phyloP scores from a whole-genome alignment of 2,888 invertebrate genomes.

The Megastigmus dorsalis region DNA sequence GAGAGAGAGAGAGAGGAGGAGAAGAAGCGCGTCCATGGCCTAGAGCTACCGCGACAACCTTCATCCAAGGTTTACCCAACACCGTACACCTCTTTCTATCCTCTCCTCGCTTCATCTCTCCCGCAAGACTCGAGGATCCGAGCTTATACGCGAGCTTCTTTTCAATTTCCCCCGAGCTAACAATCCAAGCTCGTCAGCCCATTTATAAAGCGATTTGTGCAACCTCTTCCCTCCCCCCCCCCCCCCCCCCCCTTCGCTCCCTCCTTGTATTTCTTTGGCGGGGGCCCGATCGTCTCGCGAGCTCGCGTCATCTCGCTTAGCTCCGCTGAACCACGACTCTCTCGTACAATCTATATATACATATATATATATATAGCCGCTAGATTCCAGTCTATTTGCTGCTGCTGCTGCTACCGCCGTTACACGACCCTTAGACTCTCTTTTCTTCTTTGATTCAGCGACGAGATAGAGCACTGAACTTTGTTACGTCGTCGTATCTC shows the following conservation, averaged over 20 bases:
- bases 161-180: slow-evolving; percentile 58
- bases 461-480: slow-evolving; percentile 20
- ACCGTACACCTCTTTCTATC: no score
- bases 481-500: no score
- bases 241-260: neutral
- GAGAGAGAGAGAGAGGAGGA: neutral
- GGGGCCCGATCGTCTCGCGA: no score
- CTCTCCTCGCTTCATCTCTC: no score
- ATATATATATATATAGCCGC: no score
- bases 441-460: slow-evolving; percentile 9
- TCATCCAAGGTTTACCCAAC: no score
- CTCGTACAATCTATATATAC: no score
- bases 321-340: neutral
- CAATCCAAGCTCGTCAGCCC: slow-evolving; percentile 64
- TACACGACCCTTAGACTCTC: neutral
- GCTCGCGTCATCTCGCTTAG: neutral
- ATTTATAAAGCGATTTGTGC: slow-evolving; percentile 69
- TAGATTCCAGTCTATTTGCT: neutral
- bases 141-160: slow-evolving; percentile 10
- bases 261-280: neutral
- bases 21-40: no score
- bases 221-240: neutral
- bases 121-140: no score
- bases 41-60: no score
- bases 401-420: neutral